Base-by-base conservation (phyloP, 2,888 invertebrate species). In the Petrolisthes cinctipes region DNA sequence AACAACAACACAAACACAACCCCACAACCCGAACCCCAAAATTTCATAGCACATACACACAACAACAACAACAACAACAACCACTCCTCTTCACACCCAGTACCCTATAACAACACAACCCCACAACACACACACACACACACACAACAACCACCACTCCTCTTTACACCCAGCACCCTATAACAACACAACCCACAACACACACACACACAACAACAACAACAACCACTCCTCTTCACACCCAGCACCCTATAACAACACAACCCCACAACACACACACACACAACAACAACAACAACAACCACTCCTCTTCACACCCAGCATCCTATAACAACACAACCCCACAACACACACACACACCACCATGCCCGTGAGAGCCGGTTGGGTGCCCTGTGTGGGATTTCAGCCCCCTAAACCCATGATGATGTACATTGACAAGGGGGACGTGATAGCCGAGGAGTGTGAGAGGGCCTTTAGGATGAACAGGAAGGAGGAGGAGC, bases 341-440 rank as follows among this genome's bases (percentile, higher is more conserved):
- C 6, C 6, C 14, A 61, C 6, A 61, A 61, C 7, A 9, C 14
- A 61, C 7, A 61, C 14, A 9, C 14, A 11, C 61, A 53, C 57
- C 85, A 71, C 4, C 37, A 89, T 89, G 89, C 86, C 89, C 51
- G 81, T 90, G 14, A 83, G 90, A 2, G 90, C 90, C n/a, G 90
- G 90, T 1, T 90, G 90, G 90, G 90, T 90, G 66, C 90, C 90
- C 66, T 90, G 88, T 66, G 90, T 90, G 86, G 90, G 90, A n/a
- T 82, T 90, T 73, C 90, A 90, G 86, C 90, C 90, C 4, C 86
- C 86, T 71, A 90, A 90, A 53, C 90, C 90, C 73, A 81, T 73
- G 82, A 76, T 90, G 81, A 56, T 86, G 76, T 79, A 83, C 53
- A 88, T 90, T 11, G 88, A 90, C 9, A 88, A 90, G 76, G 88